Conservation (phyloP, 2,888 invertebrate genomes). For the Elmis aenea region DNA sequence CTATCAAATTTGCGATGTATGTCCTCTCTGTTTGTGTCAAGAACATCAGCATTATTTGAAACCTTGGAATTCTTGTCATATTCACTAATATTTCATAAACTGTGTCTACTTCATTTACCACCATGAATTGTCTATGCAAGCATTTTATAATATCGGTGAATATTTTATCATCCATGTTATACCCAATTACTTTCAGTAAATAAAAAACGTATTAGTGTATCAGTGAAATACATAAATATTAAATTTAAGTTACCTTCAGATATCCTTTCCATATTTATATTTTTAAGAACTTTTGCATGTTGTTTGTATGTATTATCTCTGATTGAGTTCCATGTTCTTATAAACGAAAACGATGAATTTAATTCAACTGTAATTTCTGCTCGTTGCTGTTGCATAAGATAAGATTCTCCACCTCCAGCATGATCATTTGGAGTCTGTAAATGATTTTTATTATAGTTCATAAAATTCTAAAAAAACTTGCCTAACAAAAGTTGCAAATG, state of each 20-base stretch:
- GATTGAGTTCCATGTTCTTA: conserved; percentile 40
- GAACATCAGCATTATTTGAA: conserved; percentile 42
- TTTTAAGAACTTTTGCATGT: conserved; percentile 39
- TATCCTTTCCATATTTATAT: conserved; percentile 28
- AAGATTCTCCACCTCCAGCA: neutral
- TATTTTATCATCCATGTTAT: conserved; percentile 44
- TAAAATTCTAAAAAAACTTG: too few species aligned
- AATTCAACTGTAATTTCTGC: conserved; percentile 18
- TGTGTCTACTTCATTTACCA: conserved; percentile 33
- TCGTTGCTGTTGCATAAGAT: too few species aligned
- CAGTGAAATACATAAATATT: too few species aligned
- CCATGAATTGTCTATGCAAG: conserved; percentile 40
- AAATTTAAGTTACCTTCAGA: conserved; percentile 32
- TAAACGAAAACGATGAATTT: conserved; percentile 41
- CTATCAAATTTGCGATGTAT: conserved; percentile 30
- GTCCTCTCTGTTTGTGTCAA: conserved; percentile 37
- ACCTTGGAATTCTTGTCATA: conserved; percentile 37
- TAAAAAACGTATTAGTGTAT: too few species aligned
- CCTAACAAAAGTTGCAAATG: too few species aligned
- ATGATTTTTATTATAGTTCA: too few species aligned
- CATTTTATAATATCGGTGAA: conserved; percentile 41
- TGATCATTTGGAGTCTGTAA: too few species aligned
- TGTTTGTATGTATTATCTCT: conserved; percentile 34
- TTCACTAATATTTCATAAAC: conserved; percentile 34
- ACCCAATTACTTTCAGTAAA: conserved; percentile 47